Evolutionary conservation across 2,113 vertebrate species (phyloP).

Genomic region (Xyliphius kryptos): DNA sequence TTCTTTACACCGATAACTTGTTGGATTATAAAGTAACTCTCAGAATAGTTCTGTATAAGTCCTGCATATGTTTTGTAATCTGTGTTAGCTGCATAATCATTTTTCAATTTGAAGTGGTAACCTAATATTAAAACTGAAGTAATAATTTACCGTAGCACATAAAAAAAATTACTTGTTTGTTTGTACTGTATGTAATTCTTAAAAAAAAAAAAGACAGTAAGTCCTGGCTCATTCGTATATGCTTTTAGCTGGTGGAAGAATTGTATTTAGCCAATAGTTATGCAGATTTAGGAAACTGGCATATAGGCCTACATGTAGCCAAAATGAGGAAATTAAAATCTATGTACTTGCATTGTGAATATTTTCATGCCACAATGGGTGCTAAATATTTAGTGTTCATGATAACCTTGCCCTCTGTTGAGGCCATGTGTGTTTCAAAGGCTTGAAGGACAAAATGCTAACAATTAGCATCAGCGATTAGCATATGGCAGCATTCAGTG

Average conservation of each 20-base stretch:
- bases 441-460: conserved; percentile 45
- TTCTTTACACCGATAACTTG: background rate
- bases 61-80: conserved; percentile 39
- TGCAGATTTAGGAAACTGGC: conserved; percentile 31
- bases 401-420: conserved; percentile 51
- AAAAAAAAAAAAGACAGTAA: conserved; percentile 34
- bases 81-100: conserved; percentile 44
- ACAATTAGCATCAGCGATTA: conserved; percentile 40
- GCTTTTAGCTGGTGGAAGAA: conserved; percentile 27
- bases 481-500: conserved; percentile 40
- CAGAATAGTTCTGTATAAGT: conserved; percentile 30
- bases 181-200: conserved; percentile 54
- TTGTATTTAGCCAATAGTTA: conserved; percentile 24
- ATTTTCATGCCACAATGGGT: conserved; percentile 70
- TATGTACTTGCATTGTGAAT: conserved; percentile 59
- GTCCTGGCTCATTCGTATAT: conserved; percentile 31
- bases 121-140: conserved; percentile 40
- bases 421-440: conserved; percentile 33
- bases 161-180: conserved; percentile 48
- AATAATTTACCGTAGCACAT: conserved; percentile 51
- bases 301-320: conserved; percentile 51
- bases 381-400: conserved; percentile 74
- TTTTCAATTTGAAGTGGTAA: conserved; percentile 44
- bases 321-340: conserved; percentile 53
- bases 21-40: conserved; percentile 27